Evolutionary conservation across 2,888 invertebrate genomes (phyloP), one percentile per base, ranked within the genome.

Genomic region (Cataglyphis livida): DNA sequence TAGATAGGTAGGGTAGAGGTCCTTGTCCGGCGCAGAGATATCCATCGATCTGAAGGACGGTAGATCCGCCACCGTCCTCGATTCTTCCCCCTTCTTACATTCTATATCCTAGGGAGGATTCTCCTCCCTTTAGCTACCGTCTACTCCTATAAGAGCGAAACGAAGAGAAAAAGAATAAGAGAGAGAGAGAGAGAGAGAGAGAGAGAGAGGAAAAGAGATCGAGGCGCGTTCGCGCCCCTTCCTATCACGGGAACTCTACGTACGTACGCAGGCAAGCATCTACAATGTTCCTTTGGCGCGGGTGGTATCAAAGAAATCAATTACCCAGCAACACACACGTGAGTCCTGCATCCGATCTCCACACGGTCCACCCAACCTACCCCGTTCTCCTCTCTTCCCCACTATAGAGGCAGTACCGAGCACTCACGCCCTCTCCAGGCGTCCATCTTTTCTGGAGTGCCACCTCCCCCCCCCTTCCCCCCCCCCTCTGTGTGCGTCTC

Each of bases 291-390:
- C 91, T 91, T 91, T 91, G 89, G 88, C 88, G 89, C 88, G 86
- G 90, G 88, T 87, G 87, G 90, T 92, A 92, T 92, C 90, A 92
- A 93, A 92, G 91, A 93, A 93, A 93, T 93, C 92, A 93, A 93
- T 93, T 92, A 93, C 88, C 89, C 89, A 87, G 87, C 90, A 88
- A 90, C 89, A 89, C 91, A 92, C 88, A 87, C 89, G 75, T 38
- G 86, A 87, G 87, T 86, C 85, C 87, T 85, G 65, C 81, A 83
- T 78, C 79, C 70, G 78, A 73, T 65, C 81, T 74, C 41, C 83
- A 57, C 81, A 65, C 25, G 64, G 75, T 66, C 84, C 82, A 79
- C 82, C 82, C 81, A 73, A 70, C 64, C 75, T 81, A 65, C 38
- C 51, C 75, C 71, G 38, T 74, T 65, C 82, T n/a, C 66, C 57